Evolutionary conservation across 2,113 vertebrate genomes (phyloP), one percentile per base, ranked within the genome.

Genomic region (Cryptomyrus ogoouensis): DNA sequence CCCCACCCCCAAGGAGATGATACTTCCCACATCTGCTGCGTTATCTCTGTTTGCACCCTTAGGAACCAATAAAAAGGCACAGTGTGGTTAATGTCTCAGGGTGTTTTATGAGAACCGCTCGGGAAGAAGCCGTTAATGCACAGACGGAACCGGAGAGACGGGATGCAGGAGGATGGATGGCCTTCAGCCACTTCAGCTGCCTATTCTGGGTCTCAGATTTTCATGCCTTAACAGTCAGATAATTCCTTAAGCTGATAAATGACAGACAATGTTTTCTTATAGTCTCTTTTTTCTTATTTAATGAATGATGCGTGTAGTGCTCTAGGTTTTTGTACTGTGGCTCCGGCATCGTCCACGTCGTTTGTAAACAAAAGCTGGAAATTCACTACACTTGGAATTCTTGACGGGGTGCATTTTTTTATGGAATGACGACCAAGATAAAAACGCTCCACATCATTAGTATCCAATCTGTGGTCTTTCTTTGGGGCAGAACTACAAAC

Each of bases 1-100:
- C 66, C 66, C 66, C 15, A 19, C 42, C 44, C 44, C 83, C 44
- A 21, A 21, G 39, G 46, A 85, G 83, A 49, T 47, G 80, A 47
- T 85, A 49, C 9, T n/a, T 27, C 44, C 42, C 83, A 85, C 83
- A 85, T 85, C 83, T 85, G 83, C 83, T 85, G 83, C 10, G 21
- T 85, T 85, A 49, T 49, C 39, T 46, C 35, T 85, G 42, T 27
- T 49, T 49, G 46, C 83, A 85, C 46, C 83, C 46, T 44, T 44
- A 85, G 46, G 83, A 85, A 46, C 42, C 74, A 80, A 80, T 80
- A 80, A 80, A 80, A 80, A 80, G 74, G 74, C 74, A 35, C 8
- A 35, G 74, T 80, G 74, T 42, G 74, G 74, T 80, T 80, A 80
- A 80, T 80, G 35, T 80, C 74, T 80, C n/a, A 80, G 74, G 74